Percentiles rank a stretch among this genome's conserved stretches.
phyloP scores from a whole-genome alignment of 2,113 vertebrate genomes.

The Apteryx mantelli region DNA sequence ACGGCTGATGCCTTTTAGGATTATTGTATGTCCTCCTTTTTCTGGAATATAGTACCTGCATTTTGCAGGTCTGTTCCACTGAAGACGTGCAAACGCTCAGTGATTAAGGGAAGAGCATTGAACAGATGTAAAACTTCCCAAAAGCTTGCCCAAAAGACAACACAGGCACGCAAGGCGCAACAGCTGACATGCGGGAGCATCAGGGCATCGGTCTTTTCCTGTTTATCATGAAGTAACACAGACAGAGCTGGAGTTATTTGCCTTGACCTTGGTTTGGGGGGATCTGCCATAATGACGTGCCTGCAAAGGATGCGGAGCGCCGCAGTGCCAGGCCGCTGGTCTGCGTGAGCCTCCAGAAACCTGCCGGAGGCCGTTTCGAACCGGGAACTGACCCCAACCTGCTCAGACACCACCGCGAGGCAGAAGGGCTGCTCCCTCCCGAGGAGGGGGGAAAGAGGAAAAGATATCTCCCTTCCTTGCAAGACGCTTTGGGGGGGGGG shows the following conservation, averaged over 20 bases:
- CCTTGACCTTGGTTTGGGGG: neutral
- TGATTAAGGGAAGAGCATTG: neutral
- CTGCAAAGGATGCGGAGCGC: accelerated
- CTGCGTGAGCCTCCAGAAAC: neutral
- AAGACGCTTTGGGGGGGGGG: neutral
- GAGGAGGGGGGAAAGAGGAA: neutral
- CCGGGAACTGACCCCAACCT: neutral
- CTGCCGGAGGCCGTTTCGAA: neutral
- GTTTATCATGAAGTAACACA: neutral
- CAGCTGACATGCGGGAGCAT: neutral
- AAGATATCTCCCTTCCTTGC: neutral
- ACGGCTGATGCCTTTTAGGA: neutral
- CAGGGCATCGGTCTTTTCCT: accelerated
- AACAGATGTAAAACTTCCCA: neutral
- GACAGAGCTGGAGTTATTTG: neutral
- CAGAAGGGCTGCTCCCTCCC: neutral
- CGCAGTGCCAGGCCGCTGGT: neutral
- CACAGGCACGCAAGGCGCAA: neutral
- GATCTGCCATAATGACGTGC: neutral
- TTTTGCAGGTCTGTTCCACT: neutral
- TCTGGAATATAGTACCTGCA: neutral
- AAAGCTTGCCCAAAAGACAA: neutral
- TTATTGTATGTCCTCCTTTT: neutral
- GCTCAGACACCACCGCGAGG: neutral
- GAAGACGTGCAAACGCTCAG: neutral